Conservation (phyloP, 2,797 vertebrate genomes). For the Chaunax sp. region DNA sequence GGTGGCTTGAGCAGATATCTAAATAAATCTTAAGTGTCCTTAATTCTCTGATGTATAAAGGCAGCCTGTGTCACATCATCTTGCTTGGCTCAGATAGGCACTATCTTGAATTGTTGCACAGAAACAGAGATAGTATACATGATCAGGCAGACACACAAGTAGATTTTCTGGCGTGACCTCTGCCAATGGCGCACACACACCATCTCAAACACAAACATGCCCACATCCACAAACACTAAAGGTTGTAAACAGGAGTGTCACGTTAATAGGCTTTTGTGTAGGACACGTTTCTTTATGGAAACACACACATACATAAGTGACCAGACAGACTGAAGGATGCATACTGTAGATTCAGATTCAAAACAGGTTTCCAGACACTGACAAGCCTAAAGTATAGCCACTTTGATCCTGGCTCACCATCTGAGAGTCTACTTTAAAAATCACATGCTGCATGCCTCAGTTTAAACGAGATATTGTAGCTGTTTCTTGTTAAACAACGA, state of each 20-base stretch:
- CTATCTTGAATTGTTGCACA: constrained; percentile 61
- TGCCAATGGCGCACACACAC: constrained; percentile 54
- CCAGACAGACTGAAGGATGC: background rate
- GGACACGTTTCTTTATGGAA: constrained; percentile 26
- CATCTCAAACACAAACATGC: constrained; percentile 25
- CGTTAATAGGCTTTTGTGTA: constrained; percentile 46
- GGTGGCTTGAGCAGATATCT: constrained; percentile 22
- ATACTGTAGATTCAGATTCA: background rate
- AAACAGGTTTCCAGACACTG: constrained; percentile 18
- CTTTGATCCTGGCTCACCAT: constrained; percentile 6
- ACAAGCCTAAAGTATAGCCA: background rate
- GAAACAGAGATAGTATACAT: constrained; percentile 46
- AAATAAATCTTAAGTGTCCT: constrained; percentile 45
- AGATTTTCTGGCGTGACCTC: constrained; percentile 69
- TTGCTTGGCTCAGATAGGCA: constrained; percentile 34
- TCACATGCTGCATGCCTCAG: too few relatives aligned
- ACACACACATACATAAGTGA: background rate
- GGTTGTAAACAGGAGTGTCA: constrained; percentile 25
- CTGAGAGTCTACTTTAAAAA: constrained; percentile 1
- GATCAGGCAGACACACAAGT: constrained; percentile 47
- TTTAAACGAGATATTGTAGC: too few relatives aligned
- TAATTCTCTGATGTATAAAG: constrained; percentile 32
- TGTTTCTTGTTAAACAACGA: constrained; percentile 13
- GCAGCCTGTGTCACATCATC: constrained; percentile 32
- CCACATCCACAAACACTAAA: constrained; percentile 34